Evolutionary conservation across 2,888 invertebrate species (phyloP).

Genomic region (Copidosoma aretas): DNA sequence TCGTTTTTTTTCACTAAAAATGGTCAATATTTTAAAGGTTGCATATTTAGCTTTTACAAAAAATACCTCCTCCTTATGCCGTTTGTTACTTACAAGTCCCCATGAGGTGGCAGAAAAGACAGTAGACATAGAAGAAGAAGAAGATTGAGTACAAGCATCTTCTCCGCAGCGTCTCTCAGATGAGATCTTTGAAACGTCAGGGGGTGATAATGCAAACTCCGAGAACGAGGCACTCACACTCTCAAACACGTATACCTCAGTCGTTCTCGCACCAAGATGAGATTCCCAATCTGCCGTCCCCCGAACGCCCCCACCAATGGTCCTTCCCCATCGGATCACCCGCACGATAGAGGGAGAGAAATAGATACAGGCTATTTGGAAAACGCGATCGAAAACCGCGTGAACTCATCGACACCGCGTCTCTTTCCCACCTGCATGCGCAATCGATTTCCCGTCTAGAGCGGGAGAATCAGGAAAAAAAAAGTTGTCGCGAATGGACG

Average conservation of each 20-base stretch:
- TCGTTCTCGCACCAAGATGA: constrained; percentile 47
- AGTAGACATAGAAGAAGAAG: too few relatives aligned
- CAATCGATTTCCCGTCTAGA: constrained; percentile 23
- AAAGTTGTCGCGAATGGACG: neutral
- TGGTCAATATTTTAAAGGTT: too few relatives aligned
- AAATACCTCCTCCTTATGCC: too few relatives aligned
- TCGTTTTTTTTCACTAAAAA: too few relatives aligned
- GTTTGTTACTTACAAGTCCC: too few relatives aligned
- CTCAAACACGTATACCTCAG: neutral
- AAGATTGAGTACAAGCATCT: too few relatives aligned
- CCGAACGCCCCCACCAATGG: constrained; percentile 50
- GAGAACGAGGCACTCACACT: constrained; percentile 32
- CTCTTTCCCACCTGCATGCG: constrained; percentile 13
- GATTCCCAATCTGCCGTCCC: constrained; percentile 49
- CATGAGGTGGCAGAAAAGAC: too few relatives aligned
- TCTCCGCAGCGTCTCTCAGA: neutral
- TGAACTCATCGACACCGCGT: constrained; percentile 14
- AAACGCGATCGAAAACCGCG: constrained; percentile 53
- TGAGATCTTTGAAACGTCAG: constrained; percentile 43
- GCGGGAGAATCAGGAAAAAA: too few relatives aligned
- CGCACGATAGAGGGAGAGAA: constrained; percentile 26
- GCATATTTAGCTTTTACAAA: too few relatives aligned
- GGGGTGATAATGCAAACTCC: constrained; percentile 56
- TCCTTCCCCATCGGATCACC: constrained; percentile 56
- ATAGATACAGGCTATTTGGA: neutral